phyloP scores from a whole-genome alignment of 2,113 vertebrate genomes.

The Promerops cafer region DNA sequence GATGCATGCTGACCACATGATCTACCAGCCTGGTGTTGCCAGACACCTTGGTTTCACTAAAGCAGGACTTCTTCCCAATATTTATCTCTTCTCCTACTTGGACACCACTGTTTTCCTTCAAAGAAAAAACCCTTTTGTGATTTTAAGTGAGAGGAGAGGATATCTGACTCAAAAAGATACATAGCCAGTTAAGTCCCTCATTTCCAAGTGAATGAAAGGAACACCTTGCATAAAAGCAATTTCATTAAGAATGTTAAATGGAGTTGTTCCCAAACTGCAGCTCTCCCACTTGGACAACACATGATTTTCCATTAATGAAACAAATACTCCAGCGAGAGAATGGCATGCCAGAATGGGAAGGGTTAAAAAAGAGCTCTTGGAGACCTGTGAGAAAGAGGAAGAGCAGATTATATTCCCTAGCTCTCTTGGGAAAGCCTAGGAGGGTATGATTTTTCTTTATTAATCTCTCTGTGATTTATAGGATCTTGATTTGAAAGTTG shows the following conservation, averaged over 20 bases:
- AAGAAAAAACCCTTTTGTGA: slow-evolving; percentile 21
- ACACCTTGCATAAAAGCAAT: neutral
- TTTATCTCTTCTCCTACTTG: neutral
- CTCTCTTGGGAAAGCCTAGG: neutral
- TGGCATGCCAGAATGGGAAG: neutral
- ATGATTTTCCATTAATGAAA: neutral
- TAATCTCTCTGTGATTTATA: neutral
- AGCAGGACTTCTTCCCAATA: neutral
- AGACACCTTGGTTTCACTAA: neutral
- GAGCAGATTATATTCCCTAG: slow-evolving; percentile 31
- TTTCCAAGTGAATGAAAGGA: slow-evolving; percentile 23
- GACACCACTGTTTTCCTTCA: neutral
- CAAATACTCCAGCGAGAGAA: accelerated
- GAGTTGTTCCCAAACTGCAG: neutral
- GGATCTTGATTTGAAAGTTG: neutral
- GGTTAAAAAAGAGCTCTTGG: slow-evolving; percentile 20
- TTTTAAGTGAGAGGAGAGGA: neutral
- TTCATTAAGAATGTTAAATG: neutral
- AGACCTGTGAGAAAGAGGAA: slow-evolving; percentile 43
- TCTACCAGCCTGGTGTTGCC: neutral
- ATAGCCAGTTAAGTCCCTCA: neutral
- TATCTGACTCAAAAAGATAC: neutral
- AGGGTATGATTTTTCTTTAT: neutral
- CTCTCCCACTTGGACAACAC: neutral
- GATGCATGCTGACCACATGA: neutral